phyloP scores from a whole-genome alignment of 2,888 invertebrate genomes.

The Uropetala carovei region DNA sequence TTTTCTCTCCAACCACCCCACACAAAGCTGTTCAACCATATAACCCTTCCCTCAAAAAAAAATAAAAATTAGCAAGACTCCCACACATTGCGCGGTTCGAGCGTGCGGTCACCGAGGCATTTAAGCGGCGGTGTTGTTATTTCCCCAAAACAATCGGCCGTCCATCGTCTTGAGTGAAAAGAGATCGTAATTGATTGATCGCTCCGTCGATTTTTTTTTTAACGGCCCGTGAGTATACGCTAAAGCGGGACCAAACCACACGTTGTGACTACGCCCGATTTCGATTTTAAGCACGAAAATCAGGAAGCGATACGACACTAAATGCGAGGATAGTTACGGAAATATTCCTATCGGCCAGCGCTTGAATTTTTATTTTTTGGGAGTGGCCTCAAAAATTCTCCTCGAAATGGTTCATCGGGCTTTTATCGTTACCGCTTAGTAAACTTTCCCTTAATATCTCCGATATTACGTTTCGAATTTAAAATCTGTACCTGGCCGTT shows the following conservation, averaged over 20 bases:
- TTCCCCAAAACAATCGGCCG: not conserved
- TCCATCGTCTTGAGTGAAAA: not conserved
- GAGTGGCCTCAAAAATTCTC: no score
- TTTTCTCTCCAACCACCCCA: not conserved
- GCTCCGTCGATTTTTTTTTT: not conserved
- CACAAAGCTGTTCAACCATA: not conserved
- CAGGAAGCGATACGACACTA: not conserved
- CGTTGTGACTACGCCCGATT: not conserved
- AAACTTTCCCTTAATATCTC: no score
- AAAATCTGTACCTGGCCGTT: no score
- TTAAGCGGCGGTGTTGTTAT: no score
- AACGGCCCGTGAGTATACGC: not conserved
- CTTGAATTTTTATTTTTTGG: no score
- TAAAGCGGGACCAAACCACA: not conserved
- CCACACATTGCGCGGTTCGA: no score
- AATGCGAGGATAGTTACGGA: no score
- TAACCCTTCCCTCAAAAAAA: not conserved
- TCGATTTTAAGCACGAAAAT: not conserved
- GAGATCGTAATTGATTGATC: constrained; percentile 13
- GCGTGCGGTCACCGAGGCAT: no score
- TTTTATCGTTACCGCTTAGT: no score
- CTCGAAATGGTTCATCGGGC: no score
- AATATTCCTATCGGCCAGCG: no score
- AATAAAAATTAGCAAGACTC: not conserved
- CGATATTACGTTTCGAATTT: no score